Evolutionary conservation across 2,113 vertebrate genomes (phyloP).

Genomic region (Talpa occidentalis): DNA sequence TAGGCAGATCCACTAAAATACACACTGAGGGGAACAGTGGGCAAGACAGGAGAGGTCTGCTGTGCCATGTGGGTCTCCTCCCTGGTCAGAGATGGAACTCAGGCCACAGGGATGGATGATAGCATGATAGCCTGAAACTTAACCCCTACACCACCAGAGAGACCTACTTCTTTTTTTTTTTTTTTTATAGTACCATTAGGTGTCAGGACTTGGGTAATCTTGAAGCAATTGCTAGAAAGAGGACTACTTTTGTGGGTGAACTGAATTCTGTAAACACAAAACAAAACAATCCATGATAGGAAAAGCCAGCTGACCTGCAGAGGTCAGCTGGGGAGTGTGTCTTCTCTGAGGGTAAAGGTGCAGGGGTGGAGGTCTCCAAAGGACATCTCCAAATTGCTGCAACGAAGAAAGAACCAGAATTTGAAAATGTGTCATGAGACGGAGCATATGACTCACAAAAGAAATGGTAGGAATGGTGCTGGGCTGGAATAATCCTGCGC

Average conservation of each 20-base stretch:
- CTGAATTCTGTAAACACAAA: neutral
- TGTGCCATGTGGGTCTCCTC: no score
- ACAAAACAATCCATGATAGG: neutral
- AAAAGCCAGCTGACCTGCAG: no score
- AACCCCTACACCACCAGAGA: no score
- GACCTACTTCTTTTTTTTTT: no score
- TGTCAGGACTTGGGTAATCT: neutral
- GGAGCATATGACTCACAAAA: neutral
- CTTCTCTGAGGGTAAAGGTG: neutral
- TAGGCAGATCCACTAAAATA: no score
- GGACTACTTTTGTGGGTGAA: neutral
- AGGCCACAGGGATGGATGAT: no score
- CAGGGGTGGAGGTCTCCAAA: neutral
- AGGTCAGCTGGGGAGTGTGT: neutral
- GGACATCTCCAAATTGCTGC: neutral
- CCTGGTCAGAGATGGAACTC: no score
- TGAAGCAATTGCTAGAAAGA: constrained; percentile 7
- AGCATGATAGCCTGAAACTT: no score
- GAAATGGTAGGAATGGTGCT: neutral
- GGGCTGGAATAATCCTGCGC: neutral
- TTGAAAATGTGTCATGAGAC: neutral
- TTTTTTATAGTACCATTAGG: neutral
- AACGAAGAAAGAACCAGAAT: neutral
- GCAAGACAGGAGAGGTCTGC: no score
- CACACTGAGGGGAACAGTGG: no score